Evolutionary conservation across 1,140 invertebrate species (phyloP).

Genomic region (Mercenaria mercenaria): DNA sequence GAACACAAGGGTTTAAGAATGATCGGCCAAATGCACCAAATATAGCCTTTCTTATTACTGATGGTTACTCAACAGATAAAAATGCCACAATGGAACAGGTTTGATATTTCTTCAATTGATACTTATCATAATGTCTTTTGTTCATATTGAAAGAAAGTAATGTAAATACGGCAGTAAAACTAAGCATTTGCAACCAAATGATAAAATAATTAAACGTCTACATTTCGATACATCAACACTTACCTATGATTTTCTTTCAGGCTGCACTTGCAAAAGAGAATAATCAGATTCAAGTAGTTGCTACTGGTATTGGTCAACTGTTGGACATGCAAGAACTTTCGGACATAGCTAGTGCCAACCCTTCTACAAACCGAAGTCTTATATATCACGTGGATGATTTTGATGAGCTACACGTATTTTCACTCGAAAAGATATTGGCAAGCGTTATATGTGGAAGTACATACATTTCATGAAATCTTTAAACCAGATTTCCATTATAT

Average conservation of each 20-base stretch:
- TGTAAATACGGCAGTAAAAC: too few species aligned
- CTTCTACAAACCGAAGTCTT: neutral
- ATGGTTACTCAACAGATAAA: conserved; percentile 68
- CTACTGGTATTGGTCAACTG: neutral
- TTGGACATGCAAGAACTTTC: neutral
- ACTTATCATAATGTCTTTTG: neutral
- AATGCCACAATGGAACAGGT: neutral
- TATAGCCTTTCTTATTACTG: conserved; percentile 77
- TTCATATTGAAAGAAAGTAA: too few species aligned
- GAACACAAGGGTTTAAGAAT: conserved; percentile 50
- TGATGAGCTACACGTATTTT: neutral
- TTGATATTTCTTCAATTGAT: neutral
- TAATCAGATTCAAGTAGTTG: neutral
- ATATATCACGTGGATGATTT: conserved; percentile 2
- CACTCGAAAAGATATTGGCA: neutral
- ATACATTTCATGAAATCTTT: too few species aligned
- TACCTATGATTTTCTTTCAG: too few species aligned
- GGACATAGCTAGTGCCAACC: neutral
- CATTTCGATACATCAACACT: too few species aligned
- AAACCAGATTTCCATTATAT: too few species aligned
- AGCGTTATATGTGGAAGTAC: conserved; percentile 7
- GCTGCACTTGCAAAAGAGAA: neutral
- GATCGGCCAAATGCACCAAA: conserved; percentile 72
- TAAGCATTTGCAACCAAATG: too few species aligned
- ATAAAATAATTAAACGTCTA: too few species aligned